Conservation (phyloP, 2,797 vertebrate species). For the Helarctos malayanus region DNA sequence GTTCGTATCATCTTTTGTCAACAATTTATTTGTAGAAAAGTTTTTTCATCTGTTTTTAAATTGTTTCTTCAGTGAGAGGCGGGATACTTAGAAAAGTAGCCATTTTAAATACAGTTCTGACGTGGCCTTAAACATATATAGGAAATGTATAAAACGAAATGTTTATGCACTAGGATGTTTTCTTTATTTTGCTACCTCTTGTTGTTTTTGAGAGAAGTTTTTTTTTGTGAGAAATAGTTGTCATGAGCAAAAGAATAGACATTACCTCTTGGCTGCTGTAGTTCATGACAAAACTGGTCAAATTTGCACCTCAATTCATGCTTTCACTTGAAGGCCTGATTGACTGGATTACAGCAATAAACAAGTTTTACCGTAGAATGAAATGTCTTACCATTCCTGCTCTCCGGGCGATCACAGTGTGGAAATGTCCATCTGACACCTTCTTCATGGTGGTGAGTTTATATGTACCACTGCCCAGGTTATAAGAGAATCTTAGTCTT, state of each 20-base stretch:
- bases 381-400: slow-evolving; percentile 95
- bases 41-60: not conserved
- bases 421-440: slow-evolving; percentile 98
- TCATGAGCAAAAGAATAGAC: not conserved
- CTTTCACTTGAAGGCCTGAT: not conserved
- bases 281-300: slow-evolving; percentile 66
- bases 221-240: not conserved
- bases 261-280: not conserved
- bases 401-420: slow-evolving; percentile 97
- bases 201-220: not conserved
- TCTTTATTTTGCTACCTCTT: not conserved
- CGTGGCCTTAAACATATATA: not conserved
- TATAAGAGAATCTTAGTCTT: slow-evolving; percentile 96
- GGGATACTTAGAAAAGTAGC: not conserved
- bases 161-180: not conserved
- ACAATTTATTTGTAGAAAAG: not conserved
- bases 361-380: not conserved
- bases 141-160: not conserved
- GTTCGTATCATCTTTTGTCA: not conserved
- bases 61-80: not conserved
- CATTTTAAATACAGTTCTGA: not conserved
- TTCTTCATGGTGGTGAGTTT: slow-evolving; percentile 96
- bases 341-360: not conserved
- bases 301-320: not conserved
- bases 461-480: slow-evolving; percentile 96